These are phyloP conservation scores for Hipparchia semele DNA, from an alignment of 2,888 invertebrate species.

Conservation along the genomic window DNA sequence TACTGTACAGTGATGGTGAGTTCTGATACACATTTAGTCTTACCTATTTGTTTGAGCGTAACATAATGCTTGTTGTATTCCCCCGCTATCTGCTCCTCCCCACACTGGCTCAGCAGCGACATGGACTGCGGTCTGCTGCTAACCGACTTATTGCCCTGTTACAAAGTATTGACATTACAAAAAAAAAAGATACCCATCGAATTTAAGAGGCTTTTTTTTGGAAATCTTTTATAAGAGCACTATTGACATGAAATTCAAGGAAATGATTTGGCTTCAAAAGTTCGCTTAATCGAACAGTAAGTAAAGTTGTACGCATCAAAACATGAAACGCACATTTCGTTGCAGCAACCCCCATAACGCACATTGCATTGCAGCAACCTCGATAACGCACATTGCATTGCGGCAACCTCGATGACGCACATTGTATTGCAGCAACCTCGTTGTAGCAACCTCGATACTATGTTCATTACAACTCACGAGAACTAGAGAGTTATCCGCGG, in stretches of 20 bases:
- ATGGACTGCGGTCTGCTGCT: constrained; percentile 82
- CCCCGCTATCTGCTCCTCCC: constrained; percentile 80
- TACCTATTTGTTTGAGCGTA: constrained; percentile 86
- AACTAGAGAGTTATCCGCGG: constrained; percentile 74
- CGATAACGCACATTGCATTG: too few relatives aligned
- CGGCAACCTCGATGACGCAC: too few relatives aligned
- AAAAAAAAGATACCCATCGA: neutral
- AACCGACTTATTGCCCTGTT: constrained; percentile 73
- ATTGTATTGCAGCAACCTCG: too few relatives aligned
- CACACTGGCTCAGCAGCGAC: constrained; percentile 80
- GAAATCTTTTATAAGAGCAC: too few relatives aligned
- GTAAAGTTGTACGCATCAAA: too few relatives aligned
- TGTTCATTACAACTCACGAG: constrained; percentile 49
- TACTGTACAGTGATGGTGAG: too few relatives aligned
- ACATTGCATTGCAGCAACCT: too few relatives aligned
- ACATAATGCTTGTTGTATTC: constrained; percentile 83
- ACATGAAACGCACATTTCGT: too few relatives aligned
- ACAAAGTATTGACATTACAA: constrained; percentile 15
- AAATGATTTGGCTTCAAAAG: neutral
- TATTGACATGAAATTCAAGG: too few relatives aligned
- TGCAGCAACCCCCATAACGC: too few relatives aligned
- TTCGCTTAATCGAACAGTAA: neutral
- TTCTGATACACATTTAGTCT: neutral
- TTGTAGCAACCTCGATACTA: too few relatives aligned
- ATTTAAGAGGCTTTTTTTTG: too few relatives aligned